These are phyloP conservation scores for Hypothenemus hampei DNA, from an alignment of 1,140 invertebrate species.

Conservation along the genomic window DNA sequence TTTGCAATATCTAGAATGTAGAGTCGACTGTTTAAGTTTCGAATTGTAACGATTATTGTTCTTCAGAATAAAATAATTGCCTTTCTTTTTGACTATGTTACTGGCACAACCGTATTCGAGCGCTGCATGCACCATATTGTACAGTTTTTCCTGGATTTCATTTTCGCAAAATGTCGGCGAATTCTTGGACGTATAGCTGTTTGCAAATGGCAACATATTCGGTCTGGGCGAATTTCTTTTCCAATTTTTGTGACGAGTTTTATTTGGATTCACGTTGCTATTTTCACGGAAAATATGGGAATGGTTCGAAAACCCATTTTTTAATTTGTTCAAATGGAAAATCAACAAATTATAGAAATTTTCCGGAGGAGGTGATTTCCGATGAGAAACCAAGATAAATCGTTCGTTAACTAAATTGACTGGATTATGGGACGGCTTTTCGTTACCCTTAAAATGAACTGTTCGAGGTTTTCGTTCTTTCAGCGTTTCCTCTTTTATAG, in stretches of 20 bases:
- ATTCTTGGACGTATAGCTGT: slow-evolving; percentile 11
- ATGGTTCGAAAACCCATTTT: slow-evolving; percentile 12
- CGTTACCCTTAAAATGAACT: neutral
- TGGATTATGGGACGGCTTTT: neutral
- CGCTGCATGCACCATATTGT: slow-evolving; percentile 25
- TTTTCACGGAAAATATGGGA: slow-evolving; percentile 7
- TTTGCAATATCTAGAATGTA: slow-evolving; percentile 14
- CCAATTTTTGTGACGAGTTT: neutral
- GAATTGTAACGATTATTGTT: neutral
- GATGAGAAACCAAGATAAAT: neutral
- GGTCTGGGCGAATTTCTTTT: slow-evolving; percentile 1
- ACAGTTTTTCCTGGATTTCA: slow-evolving; percentile 19
- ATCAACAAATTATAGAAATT: slow-evolving; percentile 23
- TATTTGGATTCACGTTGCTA: slow-evolving; percentile 15
- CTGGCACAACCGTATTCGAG: slow-evolving; percentile 27
- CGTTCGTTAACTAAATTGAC: neutral
- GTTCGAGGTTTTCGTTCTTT: neutral
- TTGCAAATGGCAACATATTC: neutral
- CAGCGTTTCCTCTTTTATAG: neutral
- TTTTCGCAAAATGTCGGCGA: slow-evolving; percentile 1
- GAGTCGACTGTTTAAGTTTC: slow-evolving; percentile 6
- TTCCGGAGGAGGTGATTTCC: slow-evolving; percentile 1
- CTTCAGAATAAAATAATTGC: slow-evolving; percentile 24
- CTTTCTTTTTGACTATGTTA: slow-evolving; percentile 22
- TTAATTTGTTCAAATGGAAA: slow-evolving; percentile 27